Evolutionary conservation across 2,113 vertebrate genomes (phyloP).

Genomic region (Cranoglanis bouderius): DNA sequence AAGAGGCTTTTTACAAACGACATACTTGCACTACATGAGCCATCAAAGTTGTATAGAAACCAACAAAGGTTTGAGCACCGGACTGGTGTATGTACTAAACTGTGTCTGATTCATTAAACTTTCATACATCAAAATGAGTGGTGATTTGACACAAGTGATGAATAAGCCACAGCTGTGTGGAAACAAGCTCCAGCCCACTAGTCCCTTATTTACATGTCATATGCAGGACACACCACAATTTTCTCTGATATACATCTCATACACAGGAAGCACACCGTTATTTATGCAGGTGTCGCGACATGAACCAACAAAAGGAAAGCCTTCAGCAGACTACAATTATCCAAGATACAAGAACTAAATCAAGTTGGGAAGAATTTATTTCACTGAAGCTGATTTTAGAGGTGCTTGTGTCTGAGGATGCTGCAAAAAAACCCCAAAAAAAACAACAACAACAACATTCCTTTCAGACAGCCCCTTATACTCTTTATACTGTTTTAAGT

Average conservation of each 20-base stretch:
- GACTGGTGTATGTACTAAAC: not conserved
- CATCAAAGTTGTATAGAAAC: not conserved
- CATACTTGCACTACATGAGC: not conserved
- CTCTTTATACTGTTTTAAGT: not conserved
- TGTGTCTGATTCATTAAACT: not conserved
- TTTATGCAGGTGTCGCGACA: not conserved
- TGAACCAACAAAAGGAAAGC: not conserved
- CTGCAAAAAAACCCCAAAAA: not conserved
- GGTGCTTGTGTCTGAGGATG: not conserved
- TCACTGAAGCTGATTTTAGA: not conserved
- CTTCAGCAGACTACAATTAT: not conserved
- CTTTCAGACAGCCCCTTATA: not conserved
- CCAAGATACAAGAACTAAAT: not conserved
- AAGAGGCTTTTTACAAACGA: not conserved
- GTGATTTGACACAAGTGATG: not conserved
- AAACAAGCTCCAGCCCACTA: not conserved
- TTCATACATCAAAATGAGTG: not conserved
- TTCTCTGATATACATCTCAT: not conserved
- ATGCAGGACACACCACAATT: not conserved
- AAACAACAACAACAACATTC: not conserved
- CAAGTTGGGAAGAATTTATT: not conserved
- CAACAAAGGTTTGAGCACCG: not conserved
- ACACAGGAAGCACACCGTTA: not conserved
- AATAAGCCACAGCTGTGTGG: not conserved
- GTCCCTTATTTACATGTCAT: conserved; percentile 2